phyloP scores from a whole-genome alignment of 2,888 invertebrate species.

The Peribatodes rhomboidaria region DNA sequence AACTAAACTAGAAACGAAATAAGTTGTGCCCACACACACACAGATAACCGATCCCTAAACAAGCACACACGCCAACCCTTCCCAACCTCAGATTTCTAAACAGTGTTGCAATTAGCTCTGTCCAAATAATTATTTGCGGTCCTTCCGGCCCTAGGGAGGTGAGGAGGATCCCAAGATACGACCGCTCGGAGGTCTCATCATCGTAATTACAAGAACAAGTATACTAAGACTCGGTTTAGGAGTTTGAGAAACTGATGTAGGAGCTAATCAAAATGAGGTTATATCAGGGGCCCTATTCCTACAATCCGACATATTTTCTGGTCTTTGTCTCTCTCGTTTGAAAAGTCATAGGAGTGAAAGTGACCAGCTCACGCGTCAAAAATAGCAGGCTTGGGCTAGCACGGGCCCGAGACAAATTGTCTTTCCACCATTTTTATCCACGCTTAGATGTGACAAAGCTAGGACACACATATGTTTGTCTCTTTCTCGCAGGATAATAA shows the following conservation, averaged over 20 bases:
- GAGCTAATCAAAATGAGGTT: slow-evolving; percentile 4
- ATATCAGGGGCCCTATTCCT: too few species aligned
- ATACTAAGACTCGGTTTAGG: slow-evolving; percentile 9
- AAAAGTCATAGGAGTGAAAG: too few species aligned
- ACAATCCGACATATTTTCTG: too few species aligned
- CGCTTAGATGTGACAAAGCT: too few species aligned
- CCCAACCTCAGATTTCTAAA: slow-evolving; percentile 23
- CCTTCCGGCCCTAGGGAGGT: slow-evolving; percentile 7
- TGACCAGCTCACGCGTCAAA: too few species aligned
- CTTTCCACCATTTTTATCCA: too few species aligned
- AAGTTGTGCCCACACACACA: neutral
- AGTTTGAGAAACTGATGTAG: neutral
- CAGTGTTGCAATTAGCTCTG: slow-evolving; percentile 34
- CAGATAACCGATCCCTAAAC: slow-evolving; percentile 7
- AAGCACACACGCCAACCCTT: slow-evolving; percentile 18
- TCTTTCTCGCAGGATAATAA: too few species aligned
- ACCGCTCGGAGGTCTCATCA: slow-evolving; percentile 6
- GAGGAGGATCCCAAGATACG: slow-evolving; percentile 5
- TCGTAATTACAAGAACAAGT: slow-evolving; percentile 34
- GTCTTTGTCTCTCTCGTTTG: too few species aligned
- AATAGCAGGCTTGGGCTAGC: too few species aligned
- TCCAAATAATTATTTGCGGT: slow-evolving; percentile 33
- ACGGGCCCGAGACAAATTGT: too few species aligned
- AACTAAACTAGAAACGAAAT: neutral
- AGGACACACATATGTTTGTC: too few species aligned